Base-by-base conservation (phyloP, 2,888 invertebrate genomes). In the Parnassius mnemosyne region DNA sequence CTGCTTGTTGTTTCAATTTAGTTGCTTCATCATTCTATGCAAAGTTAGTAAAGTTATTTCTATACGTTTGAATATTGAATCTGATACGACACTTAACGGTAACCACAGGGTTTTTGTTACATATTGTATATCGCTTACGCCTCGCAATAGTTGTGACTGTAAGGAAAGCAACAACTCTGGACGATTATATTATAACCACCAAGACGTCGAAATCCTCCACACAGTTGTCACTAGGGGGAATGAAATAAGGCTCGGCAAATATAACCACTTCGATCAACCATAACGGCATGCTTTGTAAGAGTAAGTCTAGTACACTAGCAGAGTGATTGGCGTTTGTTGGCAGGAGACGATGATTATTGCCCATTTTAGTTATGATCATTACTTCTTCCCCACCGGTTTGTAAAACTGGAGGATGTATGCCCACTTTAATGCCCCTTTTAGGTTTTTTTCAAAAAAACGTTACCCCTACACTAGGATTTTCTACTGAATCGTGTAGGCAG, bases 301-400 rank as follows among this genome's bases (percentile, higher is more conserved):
- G 42, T 0, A 69, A 58, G 20, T 69, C 67, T 50, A 69, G 70
- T 43, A 70, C 69, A 12, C 20, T 12, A 20, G 63, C 63, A 42
- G 57, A 67, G 64, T 71, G 68, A 65, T 64, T 67, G 1, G 65
- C 34, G 34, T 68, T 68, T 25, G 61, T 60, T 61, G 63, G 65
- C 10, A 68, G 61, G 20, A 65, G 13, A 25, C 42, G 10, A 16
- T 16, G 1, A 16, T 16, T 16, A 53, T 13, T 9, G 10, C 3
- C 53, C 53, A 53, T 53, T 2, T 10, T 43, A 42, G 13, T 42
- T 16, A 43, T 13, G 10, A 53, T 3, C 53, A 53, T 53, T 2
- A 1, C 13, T 9, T 53, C 53, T 13, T 43, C 53, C 10, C 13
- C 13, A 10, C 10, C 13, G 10, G 2, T 7, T 12, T 2, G 3